A percentile compares a stretch with the other conserved stretches of the same genome.
Evolutionary conservation across 1,140 invertebrate species (phyloP).

Genomic region (Heliconius hewitsoni): DNA sequence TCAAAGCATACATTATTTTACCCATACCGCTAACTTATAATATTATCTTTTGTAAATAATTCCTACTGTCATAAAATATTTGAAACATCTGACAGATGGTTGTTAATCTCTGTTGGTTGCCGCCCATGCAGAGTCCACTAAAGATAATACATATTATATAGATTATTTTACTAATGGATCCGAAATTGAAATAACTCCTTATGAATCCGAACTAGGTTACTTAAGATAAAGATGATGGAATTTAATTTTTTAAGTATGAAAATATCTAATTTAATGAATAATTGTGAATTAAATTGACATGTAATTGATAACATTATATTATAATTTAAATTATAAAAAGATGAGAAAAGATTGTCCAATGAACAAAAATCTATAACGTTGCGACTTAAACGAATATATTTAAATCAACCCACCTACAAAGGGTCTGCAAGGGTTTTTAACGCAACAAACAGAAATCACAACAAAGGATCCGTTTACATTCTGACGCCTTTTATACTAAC

Average conservation of each 20-base stretch:
- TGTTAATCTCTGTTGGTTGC: slow-evolving; percentile 34
- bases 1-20: background rate
- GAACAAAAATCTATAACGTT: background rate
- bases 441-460: slow-evolving; percentile 67
- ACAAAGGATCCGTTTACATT: slow-evolving; percentile 75
- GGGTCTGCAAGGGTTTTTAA: slow-evolving; percentile 33
- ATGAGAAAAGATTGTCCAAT: background rate
- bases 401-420: slow-evolving; percentile 27
- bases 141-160: slow-evolving; percentile 38
- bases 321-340: background rate
- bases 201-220: background rate
- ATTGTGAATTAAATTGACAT: background rate
- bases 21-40: background rate
- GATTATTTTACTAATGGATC: slow-evolving; percentile 41
- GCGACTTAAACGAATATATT: slow-evolving; percentile 10
- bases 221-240: background rate
- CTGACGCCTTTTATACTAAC: slow-evolving; percentile 78
- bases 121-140: slow-evolving; percentile 31
- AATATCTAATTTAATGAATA: background rate
- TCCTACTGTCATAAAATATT: slow-evolving; percentile 28
- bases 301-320: too few relatives aligned
- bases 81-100: slow-evolving; percentile 31
- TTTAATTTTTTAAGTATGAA: background rate
- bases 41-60: slow-evolving; percentile 10
- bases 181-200: slow-evolving; percentile 24